These are phyloP conservation scores for Biston betularia DNA, from an alignment of 2,888 invertebrate species.

Conservation along the genomic window DNA sequence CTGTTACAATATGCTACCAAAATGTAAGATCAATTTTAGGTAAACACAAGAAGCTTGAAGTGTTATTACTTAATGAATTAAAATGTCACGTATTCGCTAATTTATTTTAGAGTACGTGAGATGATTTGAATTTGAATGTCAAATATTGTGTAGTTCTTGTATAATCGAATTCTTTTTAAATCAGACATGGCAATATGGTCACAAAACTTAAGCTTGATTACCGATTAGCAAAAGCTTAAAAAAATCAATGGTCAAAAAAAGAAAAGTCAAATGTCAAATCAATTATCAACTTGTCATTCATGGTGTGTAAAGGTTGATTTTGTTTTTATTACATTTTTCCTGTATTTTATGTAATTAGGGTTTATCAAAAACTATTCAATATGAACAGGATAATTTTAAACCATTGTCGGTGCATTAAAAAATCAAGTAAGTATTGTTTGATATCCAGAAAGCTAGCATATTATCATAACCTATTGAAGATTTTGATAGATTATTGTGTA, in stretches of 20 bases:
- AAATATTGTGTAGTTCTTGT: no score
- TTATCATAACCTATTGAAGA: slow-evolving; percentile 61
- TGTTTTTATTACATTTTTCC: slow-evolving; percentile 76
- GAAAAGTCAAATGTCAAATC: slow-evolving; percentile 1
- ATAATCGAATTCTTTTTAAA: no score
- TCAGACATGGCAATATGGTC: no score
- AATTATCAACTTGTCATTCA: slow-evolving; percentile 54
- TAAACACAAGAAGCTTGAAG: no score
- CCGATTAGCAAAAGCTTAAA: no score
- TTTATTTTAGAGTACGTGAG: no score
- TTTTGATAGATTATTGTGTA: slow-evolving; percentile 69
- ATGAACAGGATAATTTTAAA: slow-evolving; percentile 78
- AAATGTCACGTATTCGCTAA: no score
- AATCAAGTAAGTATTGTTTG: slow-evolving; percentile 69
- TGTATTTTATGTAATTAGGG: slow-evolving; percentile 57
- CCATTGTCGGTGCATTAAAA: slow-evolving; percentile 73
- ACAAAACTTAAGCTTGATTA: no score
- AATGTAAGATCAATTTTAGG: no score
- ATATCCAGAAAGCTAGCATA: slow-evolving; percentile 3
- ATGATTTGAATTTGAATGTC: no score
- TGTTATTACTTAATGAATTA: no score
- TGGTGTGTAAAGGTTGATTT: slow-evolving; percentile 80
- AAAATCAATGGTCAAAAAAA: not conserved
- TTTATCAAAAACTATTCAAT: slow-evolving; percentile 55
- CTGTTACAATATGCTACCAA: no score